Conservation (phyloP, 2,888 invertebrate species). For the Patella caerulea region DNA sequence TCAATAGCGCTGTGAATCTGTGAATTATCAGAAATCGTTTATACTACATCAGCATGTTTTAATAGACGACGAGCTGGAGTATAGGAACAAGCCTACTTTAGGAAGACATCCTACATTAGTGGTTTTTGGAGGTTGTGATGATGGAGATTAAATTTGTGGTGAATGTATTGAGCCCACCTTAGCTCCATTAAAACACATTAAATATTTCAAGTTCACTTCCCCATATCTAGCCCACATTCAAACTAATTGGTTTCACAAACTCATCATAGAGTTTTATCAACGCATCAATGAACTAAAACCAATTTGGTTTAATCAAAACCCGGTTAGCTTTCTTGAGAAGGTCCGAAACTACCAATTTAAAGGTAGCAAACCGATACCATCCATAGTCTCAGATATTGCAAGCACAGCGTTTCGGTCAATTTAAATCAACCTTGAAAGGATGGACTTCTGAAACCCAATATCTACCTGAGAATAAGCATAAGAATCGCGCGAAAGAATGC, state of each 20-base stretch:
- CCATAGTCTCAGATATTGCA: background rate
- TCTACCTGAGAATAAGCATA: no score
- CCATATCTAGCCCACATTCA: background rate
- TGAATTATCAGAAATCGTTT: background rate
- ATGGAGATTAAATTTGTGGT: no score
- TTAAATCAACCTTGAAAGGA: no score
- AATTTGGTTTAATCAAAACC: background rate
- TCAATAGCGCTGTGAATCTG: no score
- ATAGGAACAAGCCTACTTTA: background rate
- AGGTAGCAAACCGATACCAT: background rate
- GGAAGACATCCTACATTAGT: no score
- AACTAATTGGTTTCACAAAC: background rate
- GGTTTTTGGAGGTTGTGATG: no score
- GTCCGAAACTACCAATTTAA: background rate
- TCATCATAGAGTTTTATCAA: background rate
- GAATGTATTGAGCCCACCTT: background rate
- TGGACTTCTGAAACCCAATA: no score
- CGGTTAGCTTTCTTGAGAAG: background rate
- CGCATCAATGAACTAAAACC: background rate
- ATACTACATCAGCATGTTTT: background rate
- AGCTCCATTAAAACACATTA: background rate
- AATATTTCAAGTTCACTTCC: background rate
- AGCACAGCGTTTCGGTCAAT: no score
- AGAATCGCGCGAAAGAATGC: no score
- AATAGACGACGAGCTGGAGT: background rate